A percentile compares a stretch with the other conserved stretches of the same genome.
Conservation (phyloP, 1,140 invertebrate species). For the Macrosteles quadrilineatus region DNA sequence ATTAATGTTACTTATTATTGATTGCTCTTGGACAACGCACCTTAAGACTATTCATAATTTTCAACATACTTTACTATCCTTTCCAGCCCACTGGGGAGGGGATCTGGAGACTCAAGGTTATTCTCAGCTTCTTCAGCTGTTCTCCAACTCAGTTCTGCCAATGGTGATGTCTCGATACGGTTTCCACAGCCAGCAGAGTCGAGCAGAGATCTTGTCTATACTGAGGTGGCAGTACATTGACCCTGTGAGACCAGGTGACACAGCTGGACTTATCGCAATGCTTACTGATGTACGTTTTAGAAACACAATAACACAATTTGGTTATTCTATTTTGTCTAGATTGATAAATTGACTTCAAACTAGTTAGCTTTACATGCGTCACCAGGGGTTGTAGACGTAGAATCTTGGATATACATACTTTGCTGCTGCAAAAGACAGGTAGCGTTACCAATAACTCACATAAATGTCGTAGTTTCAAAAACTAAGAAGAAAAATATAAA, state of each 20-base stretch:
- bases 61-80: too few relatives aligned
- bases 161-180: constrained; percentile 51
- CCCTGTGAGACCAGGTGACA: constrained; percentile 46
- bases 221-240: constrained; percentile 57
- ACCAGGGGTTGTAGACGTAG: too few relatives aligned
- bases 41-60: too few relatives aligned
- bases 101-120: constrained; percentile 55
- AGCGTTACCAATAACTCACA: too few relatives aligned
- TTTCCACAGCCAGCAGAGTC: constrained; percentile 41
- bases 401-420: too few relatives aligned
- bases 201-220: constrained; percentile 49
- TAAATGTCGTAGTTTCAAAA: too few relatives aligned
- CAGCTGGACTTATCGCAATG: constrained; percentile 42
- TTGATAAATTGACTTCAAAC: too few relatives aligned
- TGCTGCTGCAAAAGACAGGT: too few relatives aligned
- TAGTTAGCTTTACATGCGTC: too few relatives aligned
- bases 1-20: too few relatives aligned
- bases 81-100: constrained; percentile 53
- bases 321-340: not conserved
- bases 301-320: not conserved
- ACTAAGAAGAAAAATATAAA: too few relatives aligned
- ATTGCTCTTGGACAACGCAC: too few relatives aligned
- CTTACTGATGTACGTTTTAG: constrained; percentile 42
- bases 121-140: constrained; percentile 52
- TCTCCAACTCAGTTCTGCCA: constrained; percentile 54